phyloP scores from a whole-genome alignment of 2,113 vertebrate genomes.

The Nycticebus coucang region DNA sequence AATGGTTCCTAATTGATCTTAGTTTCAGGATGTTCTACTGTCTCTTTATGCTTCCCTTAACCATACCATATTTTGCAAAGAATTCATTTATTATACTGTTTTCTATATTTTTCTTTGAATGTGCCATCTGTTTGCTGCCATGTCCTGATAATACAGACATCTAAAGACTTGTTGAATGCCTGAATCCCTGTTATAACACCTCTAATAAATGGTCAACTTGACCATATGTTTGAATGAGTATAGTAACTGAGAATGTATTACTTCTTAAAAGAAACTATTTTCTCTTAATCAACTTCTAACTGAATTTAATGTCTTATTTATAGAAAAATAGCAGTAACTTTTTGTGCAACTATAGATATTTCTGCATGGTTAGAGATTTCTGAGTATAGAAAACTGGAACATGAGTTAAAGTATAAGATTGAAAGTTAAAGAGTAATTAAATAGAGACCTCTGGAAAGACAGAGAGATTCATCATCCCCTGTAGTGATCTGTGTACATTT shows the following conservation, averaged over 20 bases:
- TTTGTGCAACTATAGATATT: background rate
- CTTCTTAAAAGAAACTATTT: background rate
- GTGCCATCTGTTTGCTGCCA: background rate
- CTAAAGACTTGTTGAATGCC: background rate
- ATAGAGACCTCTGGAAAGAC: background rate
- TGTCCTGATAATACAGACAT: background rate
- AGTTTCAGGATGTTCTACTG: background rate
- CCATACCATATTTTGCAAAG: background rate
- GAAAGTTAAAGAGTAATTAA: background rate
- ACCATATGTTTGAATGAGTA: background rate
- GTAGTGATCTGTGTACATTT: background rate
- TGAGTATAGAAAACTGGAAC: background rate
- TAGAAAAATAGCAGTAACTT: background rate
- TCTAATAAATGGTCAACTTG: background rate
- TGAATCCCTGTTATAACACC: background rate
- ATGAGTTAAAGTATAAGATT: background rate
- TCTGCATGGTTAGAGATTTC: background rate
- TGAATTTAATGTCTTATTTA: slow-evolving; percentile 29
- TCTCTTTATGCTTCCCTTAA: background rate
- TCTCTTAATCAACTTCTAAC: background rate
- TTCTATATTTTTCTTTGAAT: background rate
- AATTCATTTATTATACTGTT: background rate
- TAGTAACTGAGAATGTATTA: background rate
- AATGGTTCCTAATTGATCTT: background rate
- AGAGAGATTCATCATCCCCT: background rate